These are phyloP conservation scores for Pachyrhynchus sulphureomaculatus DNA, from an alignment of 1,140 invertebrate species.

Conservation along the genomic window DNA sequence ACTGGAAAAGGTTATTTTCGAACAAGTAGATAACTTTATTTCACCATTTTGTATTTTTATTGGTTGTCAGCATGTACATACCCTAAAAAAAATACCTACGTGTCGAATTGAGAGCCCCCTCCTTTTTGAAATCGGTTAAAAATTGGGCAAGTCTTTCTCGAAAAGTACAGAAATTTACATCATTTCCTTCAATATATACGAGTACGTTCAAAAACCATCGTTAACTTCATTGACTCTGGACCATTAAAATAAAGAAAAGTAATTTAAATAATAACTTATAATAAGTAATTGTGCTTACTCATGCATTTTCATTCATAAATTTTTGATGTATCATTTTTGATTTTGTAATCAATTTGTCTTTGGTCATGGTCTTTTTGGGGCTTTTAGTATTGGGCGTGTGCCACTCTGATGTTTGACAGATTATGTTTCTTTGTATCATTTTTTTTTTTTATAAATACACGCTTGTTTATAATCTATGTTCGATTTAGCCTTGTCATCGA, in stretches of 20 bases:
- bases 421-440: not conserved
- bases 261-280: not conserved
- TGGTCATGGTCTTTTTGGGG: constrained; percentile 7
- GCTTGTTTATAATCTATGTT: not conserved
- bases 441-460: constrained; percentile 4
- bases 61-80: no score
- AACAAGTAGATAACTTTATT: no score
- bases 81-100: no score
- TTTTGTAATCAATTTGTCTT: constrained; percentile 6
- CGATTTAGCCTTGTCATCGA: constrained; percentile 1
- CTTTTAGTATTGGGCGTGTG: constrained; percentile 5
- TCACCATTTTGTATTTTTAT: no score
- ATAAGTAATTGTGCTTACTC: not conserved
- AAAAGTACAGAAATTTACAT: no score
- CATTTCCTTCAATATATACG: no score
- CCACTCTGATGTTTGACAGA: constrained; percentile 1
- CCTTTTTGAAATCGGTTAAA: no score
- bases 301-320: constrained; percentile 2
- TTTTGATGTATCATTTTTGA: constrained; percentile 4
- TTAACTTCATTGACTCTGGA: no score
- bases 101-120: no score
- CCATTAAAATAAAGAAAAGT: not conserved
- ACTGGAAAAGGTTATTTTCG: no score
- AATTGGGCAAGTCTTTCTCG: no score
- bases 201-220: no score